These are phyloP conservation scores for Luidia sarsii DNA, from an alignment of 53 echinoderm and acorn worm species.

Conservation along the genomic window DNA sequence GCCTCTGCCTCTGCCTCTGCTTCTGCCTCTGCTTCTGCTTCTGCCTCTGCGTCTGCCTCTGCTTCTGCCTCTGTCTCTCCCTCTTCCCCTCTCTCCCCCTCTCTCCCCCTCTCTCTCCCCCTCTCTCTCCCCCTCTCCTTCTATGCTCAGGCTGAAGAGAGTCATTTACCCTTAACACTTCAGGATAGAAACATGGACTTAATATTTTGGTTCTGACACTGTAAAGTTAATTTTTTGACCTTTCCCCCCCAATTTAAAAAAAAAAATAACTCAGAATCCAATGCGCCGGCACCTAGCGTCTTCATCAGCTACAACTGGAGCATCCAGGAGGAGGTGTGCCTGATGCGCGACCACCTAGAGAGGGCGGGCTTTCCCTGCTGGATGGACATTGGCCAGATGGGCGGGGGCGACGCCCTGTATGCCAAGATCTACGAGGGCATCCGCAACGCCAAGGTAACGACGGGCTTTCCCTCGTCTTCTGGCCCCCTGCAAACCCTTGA, in stretches of 20 bases:
- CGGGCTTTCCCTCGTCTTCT: too few relatives aligned
- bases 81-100: not conserved
- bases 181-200: too few relatives aligned
- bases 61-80: too few relatives aligned
- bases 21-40: too few relatives aligned
- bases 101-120: not conserved
- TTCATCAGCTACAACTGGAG: constrained; percentile 95
- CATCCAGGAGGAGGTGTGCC: constrained; percentile 74
- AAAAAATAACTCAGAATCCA: constrained; percentile 69
- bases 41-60: too few relatives aligned
- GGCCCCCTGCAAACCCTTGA: too few relatives aligned
- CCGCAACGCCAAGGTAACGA: constrained; percentile 81
- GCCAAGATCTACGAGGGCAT: constrained; percentile 86
- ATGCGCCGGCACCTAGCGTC: constrained; percentile 58
- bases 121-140: not conserved
- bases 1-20: not conserved
- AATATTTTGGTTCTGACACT: too few relatives aligned
- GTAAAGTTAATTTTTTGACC: too few relatives aligned
- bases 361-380: constrained; percentile 82
- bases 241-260: too few relatives aligned
- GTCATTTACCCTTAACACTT: too few relatives aligned
- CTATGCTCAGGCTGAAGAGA: not conserved
- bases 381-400: constrained; percentile 98
- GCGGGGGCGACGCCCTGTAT: constrained; percentile 82
- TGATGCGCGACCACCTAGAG: constrained; percentile 74